Base-by-base conservation (phyloP, 2,888 invertebrate species). In the Xanthia togata region DNA sequence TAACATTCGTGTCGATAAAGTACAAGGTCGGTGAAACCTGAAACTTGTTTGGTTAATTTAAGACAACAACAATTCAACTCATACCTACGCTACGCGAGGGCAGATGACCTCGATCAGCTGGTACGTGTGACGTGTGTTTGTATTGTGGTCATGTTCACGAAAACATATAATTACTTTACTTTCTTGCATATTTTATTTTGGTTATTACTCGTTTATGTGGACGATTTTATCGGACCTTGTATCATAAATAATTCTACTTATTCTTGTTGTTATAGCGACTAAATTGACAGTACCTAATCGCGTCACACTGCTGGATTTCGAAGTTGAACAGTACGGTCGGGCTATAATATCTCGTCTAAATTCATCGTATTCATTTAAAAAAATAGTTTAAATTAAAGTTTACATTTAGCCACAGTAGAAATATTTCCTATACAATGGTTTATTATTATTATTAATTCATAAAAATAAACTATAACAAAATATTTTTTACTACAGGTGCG, bases 401-500 rank as follows among this genome's bases (percentile, higher is more conserved):
- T 26, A 55, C 4, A 12, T 57, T 57, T 57, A 57, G n/a, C 6
- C 14, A 14, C 57, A 57, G 57, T 57, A 26, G 26, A 60, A 60
- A 64, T 26, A 64, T 44, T 64, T 64, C 5, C 17, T 17, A 26
- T 44, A 44, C 11, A 17, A 17, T 41, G 41, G 41, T 20, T n/a
- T 38, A 9, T 38, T 64, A 17, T 38, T 64, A 17, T 26, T 64
- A 11, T 65, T 44, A 8, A 26, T 65, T 20, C 11, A 20, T 44
- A 26, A 44, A 12, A 44, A 26, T 26, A 44, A 26, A 26, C 3
- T 26, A 5, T 26, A 26, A 20, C 11, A n/a, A 63, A 17, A 12
- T 14, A 38, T 38, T 64, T 64, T n/a, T 64, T 47, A 47, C 6
- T 53, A 6, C 89, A 97, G 98, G 91, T 70, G 98, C 99, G 60